phyloP scores from a whole-genome alignment of 2,888 invertebrate genomes.

The Drosophila recens region DNA sequence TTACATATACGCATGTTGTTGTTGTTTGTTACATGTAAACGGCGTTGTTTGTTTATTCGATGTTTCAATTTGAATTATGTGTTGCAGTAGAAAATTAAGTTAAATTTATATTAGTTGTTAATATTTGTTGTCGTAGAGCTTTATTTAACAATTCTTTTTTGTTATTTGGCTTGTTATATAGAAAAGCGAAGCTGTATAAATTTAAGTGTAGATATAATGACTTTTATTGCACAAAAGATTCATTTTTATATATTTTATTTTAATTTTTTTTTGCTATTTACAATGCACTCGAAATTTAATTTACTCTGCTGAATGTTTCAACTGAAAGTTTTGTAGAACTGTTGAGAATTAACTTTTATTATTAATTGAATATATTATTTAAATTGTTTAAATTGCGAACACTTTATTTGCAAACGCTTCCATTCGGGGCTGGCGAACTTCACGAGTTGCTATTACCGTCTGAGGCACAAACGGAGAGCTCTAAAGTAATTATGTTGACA shows the following conservation, averaged over 20 bases:
- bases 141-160: conserved; percentile 16
- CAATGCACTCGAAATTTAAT: conserved; percentile 45
- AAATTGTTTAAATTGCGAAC: background rate
- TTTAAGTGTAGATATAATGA: conserved; percentile 22
- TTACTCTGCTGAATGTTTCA: conserved; percentile 22
- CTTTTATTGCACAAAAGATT: conserved; percentile 37
- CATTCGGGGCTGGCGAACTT: conserved; percentile 37
- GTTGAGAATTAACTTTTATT: background rate
- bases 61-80: conserved; percentile 67
- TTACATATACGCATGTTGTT: conserved; percentile 69
- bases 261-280: conserved; percentile 41
- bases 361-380: background rate
- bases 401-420: conserved; percentile 5
- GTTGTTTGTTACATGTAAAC: conserved; percentile 54
- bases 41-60: conserved; percentile 83
- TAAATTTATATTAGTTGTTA: conserved; percentile 31
- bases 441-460: conserved; percentile 61
- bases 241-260: background rate
- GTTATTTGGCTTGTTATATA: conserved; percentile 19
- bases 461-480: conserved; percentile 51
- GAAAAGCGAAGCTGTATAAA: conserved; percentile 46
- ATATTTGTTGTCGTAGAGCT: conserved; percentile 10
- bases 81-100: conserved; percentile 40
- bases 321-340: conserved; percentile 22
- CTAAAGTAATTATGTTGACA: conserved; percentile 67